Conservation (phyloP, 1,140 invertebrate species). For the Drosophila trapezifrons region DNA sequence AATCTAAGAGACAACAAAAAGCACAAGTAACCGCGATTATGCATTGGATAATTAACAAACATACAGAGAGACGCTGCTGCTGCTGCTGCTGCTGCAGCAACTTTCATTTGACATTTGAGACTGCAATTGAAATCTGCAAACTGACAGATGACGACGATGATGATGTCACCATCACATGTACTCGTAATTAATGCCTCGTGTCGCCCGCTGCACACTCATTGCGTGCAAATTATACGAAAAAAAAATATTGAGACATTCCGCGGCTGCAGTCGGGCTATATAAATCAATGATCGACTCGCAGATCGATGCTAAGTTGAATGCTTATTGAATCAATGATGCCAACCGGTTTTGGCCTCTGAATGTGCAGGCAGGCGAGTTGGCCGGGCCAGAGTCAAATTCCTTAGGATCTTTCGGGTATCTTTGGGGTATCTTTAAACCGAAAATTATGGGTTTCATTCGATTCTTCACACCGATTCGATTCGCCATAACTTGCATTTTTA, state of each 20-base stretch:
- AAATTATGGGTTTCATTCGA: constrained; percentile 31
- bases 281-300: constrained; percentile 42
- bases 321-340: constrained; percentile 43
- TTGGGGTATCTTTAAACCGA: not conserved
- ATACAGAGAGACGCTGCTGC: no score
- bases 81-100: constrained; percentile 23
- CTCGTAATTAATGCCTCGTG: constrained; percentile 67
- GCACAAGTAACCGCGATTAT: constrained; percentile 19
- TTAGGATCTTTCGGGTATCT: constrained; percentile 7
- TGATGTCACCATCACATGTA: constrained; percentile 50
- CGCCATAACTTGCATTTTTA: constrained; percentile 14
- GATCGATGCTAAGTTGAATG: constrained; percentile 49
- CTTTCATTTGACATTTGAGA: constrained; percentile 72
- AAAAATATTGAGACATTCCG: constrained; percentile 39
- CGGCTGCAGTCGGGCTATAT: constrained; percentile 33
- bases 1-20: constrained; percentile 17
- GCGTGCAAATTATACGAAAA: constrained; percentile 55
- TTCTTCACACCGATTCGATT: constrained; percentile 9
- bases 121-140: constrained; percentile 61
- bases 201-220: constrained; percentile 50
- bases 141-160: constrained; percentile 14
- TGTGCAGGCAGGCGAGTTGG: constrained; percentile 15
- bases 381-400: constrained; percentile 21
- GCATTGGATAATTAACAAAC: constrained; percentile 15
- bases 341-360: constrained; percentile 32